phyloP scores from a whole-genome alignment of 2,113 vertebrate genomes.

The Emydocephalus ijimae region DNA sequence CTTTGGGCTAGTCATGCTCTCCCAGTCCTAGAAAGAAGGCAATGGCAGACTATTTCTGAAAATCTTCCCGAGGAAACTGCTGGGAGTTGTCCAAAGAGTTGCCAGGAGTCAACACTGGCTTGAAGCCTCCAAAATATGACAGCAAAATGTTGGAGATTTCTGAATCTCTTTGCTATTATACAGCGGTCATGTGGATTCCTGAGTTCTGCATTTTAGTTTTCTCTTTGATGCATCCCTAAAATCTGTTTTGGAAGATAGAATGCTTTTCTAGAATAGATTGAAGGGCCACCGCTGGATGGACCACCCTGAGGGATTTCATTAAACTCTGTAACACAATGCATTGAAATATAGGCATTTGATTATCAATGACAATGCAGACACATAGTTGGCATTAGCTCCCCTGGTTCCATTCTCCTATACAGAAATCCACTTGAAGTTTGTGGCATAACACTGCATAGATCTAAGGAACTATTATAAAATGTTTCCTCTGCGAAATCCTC shows the following conservation, averaged over 20 bases:
- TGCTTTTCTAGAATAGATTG: neutral
- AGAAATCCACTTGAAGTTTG: constrained; percentile 1
- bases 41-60: neutral
- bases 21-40: neutral
- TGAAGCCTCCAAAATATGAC: neutral
- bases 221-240: neutral
- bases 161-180: neutral
- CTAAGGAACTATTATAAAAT: neutral
- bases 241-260: neutral
- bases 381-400: neutral
- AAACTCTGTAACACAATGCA: neutral
- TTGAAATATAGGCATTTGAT: constrained; percentile 38
- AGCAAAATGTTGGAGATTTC: neutral
- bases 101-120: neutral
- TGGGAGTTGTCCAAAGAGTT: neutral
- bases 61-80: neutral
- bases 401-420: neutral
- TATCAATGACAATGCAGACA: constrained; percentile 35
- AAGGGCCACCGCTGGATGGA: neutral
- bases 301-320: neutral
- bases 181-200: neutral
- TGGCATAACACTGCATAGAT: rapidly evolving
- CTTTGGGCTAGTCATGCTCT: neutral
- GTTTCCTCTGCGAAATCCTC: neutral
- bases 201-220: neutral